Evolutionary conservation across 2,888 invertebrate species (phyloP).

Genomic region (Amphimallon solstitiale): DNA sequence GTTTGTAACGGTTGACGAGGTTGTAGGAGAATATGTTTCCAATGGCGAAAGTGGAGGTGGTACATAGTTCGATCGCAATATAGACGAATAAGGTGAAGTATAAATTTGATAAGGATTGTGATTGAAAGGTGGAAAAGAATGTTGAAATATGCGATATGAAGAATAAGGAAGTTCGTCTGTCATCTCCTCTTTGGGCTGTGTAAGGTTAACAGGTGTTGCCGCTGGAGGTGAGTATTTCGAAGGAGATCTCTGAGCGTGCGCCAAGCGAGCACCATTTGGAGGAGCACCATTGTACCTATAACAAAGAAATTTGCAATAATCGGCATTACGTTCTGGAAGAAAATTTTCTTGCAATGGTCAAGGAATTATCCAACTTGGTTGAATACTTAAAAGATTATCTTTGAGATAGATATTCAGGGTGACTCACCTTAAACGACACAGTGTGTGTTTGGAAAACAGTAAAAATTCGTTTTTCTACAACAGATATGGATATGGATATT

Average conservation of each 20-base stretch:
- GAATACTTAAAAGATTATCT: too few relatives aligned
- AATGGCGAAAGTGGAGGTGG: slow-evolving; percentile 63
- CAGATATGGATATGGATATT: too few relatives aligned
- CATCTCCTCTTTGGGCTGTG: slow-evolving; percentile 51
- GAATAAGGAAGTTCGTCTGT: slow-evolving; percentile 48
- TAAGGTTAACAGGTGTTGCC: slow-evolving; percentile 61
- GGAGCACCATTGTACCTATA: slow-evolving; percentile 59
- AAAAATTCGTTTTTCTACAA: too few relatives aligned
- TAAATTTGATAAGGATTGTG: slow-evolving; percentile 49
- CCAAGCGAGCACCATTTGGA: slow-evolving; percentile 56
- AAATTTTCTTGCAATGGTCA: too few relatives aligned
- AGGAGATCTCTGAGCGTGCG: slow-evolving; percentile 55
- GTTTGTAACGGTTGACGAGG: slow-evolving; percentile 59
- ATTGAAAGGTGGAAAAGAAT: slow-evolving; percentile 48
- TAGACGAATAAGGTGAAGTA: slow-evolving; percentile 59
- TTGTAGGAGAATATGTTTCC: slow-evolving; percentile 59
- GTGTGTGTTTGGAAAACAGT: too few relatives aligned
- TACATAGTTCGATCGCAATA: slow-evolving; percentile 62
- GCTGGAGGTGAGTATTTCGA: slow-evolving; percentile 60
- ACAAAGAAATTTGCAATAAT: slow-evolving; percentile 1
- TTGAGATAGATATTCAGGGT: too few relatives aligned
- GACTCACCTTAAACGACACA: too few relatives aligned
- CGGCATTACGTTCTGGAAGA: too few relatives aligned
- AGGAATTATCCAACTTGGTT: too few relatives aligned
- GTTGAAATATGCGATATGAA: slow-evolving; percentile 55